A percentile compares a stretch with the other conserved stretches of the same genome.
Evolutionary conservation across 2,888 invertebrate species (phyloP).

Genomic region (Exephanes ischioxanthus): DNA sequence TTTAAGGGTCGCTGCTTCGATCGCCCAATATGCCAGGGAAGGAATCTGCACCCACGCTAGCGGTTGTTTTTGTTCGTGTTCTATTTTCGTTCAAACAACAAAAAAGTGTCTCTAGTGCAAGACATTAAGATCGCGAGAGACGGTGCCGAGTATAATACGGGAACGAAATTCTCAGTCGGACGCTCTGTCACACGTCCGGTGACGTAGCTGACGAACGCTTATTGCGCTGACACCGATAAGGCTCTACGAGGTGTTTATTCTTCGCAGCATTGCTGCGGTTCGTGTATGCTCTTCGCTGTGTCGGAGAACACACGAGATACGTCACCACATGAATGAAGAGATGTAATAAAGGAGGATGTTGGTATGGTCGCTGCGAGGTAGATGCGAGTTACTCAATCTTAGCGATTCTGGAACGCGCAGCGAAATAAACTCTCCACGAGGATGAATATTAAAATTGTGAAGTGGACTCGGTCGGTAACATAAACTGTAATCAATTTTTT

Average conservation of each 20-base stretch:
- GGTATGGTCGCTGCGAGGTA: background rate
- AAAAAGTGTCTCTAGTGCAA: no score
- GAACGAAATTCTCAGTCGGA: constrained; percentile 51
- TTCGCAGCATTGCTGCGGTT: constrained; percentile 57
- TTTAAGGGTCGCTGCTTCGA: no score
- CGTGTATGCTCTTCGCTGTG: constrained; percentile 36
- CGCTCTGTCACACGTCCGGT: constrained; percentile 57
- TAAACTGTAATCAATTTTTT: background rate
- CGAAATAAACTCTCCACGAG: background rate
- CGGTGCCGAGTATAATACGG: background rate
- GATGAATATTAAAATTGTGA: background rate
- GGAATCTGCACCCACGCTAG: background rate
- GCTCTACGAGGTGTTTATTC: constrained; percentile 62
- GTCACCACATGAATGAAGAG: constrained; percentile 59
- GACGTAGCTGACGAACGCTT: constrained; percentile 65
- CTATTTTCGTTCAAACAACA: background rate
- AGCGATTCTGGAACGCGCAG: background rate
- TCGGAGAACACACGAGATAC: constrained; percentile 22
- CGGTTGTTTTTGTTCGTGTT: background rate
- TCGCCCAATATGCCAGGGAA: background rate
- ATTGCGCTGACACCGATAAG: constrained; percentile 68
- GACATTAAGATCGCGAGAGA: background rate
- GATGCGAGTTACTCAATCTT: background rate
- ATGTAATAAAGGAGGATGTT: constrained; percentile 47
- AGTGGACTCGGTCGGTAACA: background rate